Evolutionary conservation across 2,888 invertebrate genomes (phyloP), one percentile per base, ranked within the genome.

Genomic region (Caenorhabditis sp.): DNA sequence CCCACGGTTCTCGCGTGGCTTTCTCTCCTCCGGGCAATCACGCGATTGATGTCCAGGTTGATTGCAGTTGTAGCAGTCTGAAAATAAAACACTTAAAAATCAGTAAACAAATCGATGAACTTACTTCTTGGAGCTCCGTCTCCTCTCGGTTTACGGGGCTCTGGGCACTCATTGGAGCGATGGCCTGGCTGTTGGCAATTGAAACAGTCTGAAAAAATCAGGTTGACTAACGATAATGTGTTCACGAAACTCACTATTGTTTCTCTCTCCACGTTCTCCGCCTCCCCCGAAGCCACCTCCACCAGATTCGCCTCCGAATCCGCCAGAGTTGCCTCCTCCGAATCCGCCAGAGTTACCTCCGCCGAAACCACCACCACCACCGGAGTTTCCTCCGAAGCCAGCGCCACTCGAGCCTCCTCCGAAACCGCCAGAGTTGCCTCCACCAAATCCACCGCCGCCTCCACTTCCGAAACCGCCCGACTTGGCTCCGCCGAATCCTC

Each of bases 1-100:
- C 41, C 64, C 70, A 6, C 68, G 66, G 12, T 47, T 47, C 22
- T 80, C 76, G 7, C 80, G 74, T 22, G 83, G 80, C 41, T 80
- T 84, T 2, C 76, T 73, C n/a, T 72, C 73, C 44, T 85, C 73
- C 10, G 83, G 56, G 44, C 86, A 86, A 2, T 86, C 86, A 24
- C 83, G 69, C 10, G 79, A 75, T 16, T 38, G 41, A 44, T 86
- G 86, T 12, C 86, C 86, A 14, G 82, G 79, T 41, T 86, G 82
- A 1, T 80, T 28, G 51, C 86, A 86, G 58, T 86, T 86, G 69
- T 59, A 73, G 54, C 86, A 86, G 22, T 49, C 79, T 77, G 47
- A 38, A 61, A 59, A 24, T 28, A n/a, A n/a, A 35, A n/a, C n/a
- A n/a, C n/a, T n/a, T n/a, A n/a, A n/a, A n/a, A n/a, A 3, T 35